A percentile compares a stretch with the other conserved stretches of the same genome.
Evolutionary conservation across 1,140 invertebrate genomes (phyloP).

Genomic region (Grapholita molesta): DNA sequence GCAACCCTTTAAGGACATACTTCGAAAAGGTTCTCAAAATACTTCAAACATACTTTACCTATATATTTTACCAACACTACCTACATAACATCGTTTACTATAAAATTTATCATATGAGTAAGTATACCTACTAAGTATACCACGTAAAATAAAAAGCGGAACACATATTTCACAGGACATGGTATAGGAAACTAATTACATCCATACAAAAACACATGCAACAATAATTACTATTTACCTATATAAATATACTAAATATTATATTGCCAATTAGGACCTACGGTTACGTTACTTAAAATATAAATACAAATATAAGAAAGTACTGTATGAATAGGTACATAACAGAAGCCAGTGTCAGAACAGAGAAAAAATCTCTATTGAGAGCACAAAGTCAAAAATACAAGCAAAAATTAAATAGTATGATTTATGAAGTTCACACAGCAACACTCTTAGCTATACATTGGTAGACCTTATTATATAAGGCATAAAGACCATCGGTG

Average conservation of each 20-base stretch:
- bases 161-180: slow-evolving; percentile 75
- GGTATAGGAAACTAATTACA: slow-evolving; percentile 49
- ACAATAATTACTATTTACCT: slow-evolving; percentile 18
- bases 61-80: background rate
- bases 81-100: slow-evolving; percentile 17
- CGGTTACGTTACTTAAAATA: slow-evolving; percentile 22
- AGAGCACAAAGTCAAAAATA: background rate
- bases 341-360: background rate
- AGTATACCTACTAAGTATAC: slow-evolving; percentile 14
- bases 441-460: too few relatives aligned
- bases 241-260: slow-evolving; percentile 32
- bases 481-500: too few relatives aligned
- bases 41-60: background rate
- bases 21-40: background rate
- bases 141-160: slow-evolving; percentile 65
- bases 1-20: background rate
- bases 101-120: background rate
- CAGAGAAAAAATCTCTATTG: background rate
- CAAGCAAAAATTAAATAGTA: background rate
- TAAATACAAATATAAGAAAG: background rate
- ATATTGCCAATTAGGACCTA: slow-evolving; percentile 50
- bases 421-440: background rate
- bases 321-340: background rate
- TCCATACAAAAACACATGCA: slow-evolving; percentile 49
- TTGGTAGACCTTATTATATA: too few relatives aligned